phyloP scores from a whole-genome alignment of 2,113 vertebrate genomes.

The Dascyllus trimaculatus region DNA sequence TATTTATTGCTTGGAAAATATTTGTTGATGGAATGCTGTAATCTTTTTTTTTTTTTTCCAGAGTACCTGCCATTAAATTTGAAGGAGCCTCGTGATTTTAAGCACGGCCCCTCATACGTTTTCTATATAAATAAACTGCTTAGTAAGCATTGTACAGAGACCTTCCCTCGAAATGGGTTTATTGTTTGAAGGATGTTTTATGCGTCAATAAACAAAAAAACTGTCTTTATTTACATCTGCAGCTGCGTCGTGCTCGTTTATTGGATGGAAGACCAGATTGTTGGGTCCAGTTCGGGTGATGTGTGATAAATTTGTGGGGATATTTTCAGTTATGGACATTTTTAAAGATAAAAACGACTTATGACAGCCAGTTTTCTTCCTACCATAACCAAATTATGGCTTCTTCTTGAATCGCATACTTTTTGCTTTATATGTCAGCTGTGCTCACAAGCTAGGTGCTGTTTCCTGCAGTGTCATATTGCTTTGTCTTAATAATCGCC shows the following conservation, averaged over 20 bases:
- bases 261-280: no score
- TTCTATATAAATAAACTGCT: constrained; percentile 99
- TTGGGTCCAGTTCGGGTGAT: no score
- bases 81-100: constrained; percentile 98
- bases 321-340: no score
- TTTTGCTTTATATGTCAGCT: no score
- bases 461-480: no score
- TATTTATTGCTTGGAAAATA: constrained; percentile 99
- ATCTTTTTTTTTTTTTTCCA: constrained; percentile 98
- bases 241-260: not conserved
- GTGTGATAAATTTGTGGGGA: no score
- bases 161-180: constrained; percentile 93
- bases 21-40: constrained; percentile 99
- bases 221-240: constrained; percentile 75
- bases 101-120: constrained; percentile 95
- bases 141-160: constrained; percentile 98
- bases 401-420: no score
- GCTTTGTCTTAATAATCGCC: no score
- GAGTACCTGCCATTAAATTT: constrained; percentile 99
- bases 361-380: no score
- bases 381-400: no score
- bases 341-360: no score
- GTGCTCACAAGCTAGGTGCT: no score
- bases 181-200: constrained; percentile 96
- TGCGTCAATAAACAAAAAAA: constrained; percentile 88